Evolutionary conservation across 2,113 vertebrate genomes (phyloP), one percentile per base, ranked within the genome.

Genomic region (Daphoenositta chrysoptera): DNA sequence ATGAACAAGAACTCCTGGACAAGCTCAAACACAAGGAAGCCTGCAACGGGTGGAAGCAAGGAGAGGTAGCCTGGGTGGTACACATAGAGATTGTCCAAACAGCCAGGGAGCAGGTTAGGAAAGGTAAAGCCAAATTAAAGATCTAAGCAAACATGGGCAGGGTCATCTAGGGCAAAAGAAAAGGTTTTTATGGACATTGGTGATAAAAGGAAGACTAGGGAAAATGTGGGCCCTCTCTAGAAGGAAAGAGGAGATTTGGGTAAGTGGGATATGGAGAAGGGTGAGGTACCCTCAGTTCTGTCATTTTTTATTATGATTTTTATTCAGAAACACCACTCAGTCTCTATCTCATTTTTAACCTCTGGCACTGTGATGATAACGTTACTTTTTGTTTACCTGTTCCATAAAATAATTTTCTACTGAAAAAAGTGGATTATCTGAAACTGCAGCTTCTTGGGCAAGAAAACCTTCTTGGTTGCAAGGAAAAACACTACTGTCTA

Each of bases 171-270:
- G 15, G 27, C 6, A 54, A 42, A 19, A 28, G 19, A 57, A 65
- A 39, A 2, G 0, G 10, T 39, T 28, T 72, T 39, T 24, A 3
- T 0, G 9, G 33, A 9, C 4, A 8, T 2, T 26, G 5, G 8
- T 57, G 11, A 45, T 44, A n/a, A 71, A 65, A 57, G 35, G 19
- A 71, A 50, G 40, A 39, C 5, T 16, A 24, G 22, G 28, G 11
- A 44, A 64, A 57, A 22, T 39, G 6, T n/a, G 16, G 1, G 11
- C 3, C 4, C 3, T 37, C 42, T 42, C 8, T 31, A 24, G 35
- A 33, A 37, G 13, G 31, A 44, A 44, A 57, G 18, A 47, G 27
- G 40, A 56, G 16, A 44, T 63, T 44, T 71, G 54, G 10, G 11
- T 61, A 31, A 60, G 14, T 31, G 23, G 15, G 20, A 18, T 39